phyloP scores from a whole-genome alignment of 2,888 invertebrate genomes.

The Poecilobothrus nobilitatus region DNA sequence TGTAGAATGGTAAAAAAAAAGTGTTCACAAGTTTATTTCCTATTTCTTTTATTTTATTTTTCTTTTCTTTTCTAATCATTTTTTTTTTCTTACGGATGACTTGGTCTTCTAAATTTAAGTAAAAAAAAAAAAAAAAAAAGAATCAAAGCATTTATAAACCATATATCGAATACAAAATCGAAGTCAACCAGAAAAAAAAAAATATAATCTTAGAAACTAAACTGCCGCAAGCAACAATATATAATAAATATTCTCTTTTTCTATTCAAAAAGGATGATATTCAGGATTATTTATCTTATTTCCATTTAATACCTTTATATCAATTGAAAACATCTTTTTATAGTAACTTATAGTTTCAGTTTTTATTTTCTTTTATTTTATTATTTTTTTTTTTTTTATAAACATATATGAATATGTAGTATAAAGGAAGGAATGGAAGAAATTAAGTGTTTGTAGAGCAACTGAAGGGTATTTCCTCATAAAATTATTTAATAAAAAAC shows the following conservation, averaged over 20 bases:
- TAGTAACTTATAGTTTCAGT: no score
- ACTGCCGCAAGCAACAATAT: neutral
- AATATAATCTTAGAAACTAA: neutral
- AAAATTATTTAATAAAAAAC: no score
- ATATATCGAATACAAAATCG: neutral
- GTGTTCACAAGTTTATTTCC: no score
- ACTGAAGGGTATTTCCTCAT: no score
- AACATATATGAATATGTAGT: no score
- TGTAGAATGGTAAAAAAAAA: no score
- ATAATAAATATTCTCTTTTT: neutral
- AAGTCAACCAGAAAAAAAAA: neutral
- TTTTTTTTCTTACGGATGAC: neutral
- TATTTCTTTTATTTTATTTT: neutral
- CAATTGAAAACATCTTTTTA: neutral
- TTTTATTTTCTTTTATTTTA: neutral
- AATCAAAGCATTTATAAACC: neutral
- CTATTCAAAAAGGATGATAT: neutral
- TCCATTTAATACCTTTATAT: conserved; percentile 6
- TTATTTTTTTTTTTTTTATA: no score
- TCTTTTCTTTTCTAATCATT: neutral
- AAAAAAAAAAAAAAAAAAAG: neutral
- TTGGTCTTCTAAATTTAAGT: neutral
- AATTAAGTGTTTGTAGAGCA: no score
- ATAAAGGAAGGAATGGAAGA: no score
- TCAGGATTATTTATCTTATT: conserved; percentile 6